Evolutionary conservation across 2,797 vertebrate genomes (phyloP).

Genomic region (Petrocephalus sullivani): DNA sequence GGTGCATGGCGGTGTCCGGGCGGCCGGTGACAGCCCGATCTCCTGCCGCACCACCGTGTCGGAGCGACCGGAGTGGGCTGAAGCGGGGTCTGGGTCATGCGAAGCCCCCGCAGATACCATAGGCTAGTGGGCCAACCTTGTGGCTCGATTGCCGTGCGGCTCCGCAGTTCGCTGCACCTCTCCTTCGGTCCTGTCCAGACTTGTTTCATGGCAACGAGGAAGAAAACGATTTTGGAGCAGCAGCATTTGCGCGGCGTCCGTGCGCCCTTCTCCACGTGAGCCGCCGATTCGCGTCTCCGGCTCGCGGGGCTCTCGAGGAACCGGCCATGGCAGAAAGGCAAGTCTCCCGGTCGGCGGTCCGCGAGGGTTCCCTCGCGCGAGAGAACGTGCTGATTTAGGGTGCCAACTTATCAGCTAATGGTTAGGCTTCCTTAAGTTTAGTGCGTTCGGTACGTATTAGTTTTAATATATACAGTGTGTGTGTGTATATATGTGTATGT

Average conservation of each 20-base stretch:
- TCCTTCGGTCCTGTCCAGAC: neutral
- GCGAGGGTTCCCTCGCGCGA: neutral
- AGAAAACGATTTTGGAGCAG: neutral
- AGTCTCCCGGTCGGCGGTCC: neutral
- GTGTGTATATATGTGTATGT: too few relatives aligned
- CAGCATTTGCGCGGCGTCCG: neutral
- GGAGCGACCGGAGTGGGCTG: too few relatives aligned
- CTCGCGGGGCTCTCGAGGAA: neutral
- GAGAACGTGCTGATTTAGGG: neutral
- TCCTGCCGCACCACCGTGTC: neutral
- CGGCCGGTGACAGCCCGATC: neutral
- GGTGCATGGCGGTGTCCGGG: neutral
- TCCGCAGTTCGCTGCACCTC: neutral
- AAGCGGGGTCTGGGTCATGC: neutral
- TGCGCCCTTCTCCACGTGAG: neutral
- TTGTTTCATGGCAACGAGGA: neutral
- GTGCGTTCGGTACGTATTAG: neutral
- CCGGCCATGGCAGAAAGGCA: slow-evolving; percentile 8
- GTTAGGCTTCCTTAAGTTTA: neutral
- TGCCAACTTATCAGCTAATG: neutral
- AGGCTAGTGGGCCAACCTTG: neutral
- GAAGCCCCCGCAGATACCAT: neutral
- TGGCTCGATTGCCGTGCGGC: neutral
- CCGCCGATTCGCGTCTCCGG: neutral
- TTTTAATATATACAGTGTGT: neutral